Evolutionary conservation across 2,888 invertebrate species (phyloP).

Genomic region (Microctonus brassicae): DNA sequence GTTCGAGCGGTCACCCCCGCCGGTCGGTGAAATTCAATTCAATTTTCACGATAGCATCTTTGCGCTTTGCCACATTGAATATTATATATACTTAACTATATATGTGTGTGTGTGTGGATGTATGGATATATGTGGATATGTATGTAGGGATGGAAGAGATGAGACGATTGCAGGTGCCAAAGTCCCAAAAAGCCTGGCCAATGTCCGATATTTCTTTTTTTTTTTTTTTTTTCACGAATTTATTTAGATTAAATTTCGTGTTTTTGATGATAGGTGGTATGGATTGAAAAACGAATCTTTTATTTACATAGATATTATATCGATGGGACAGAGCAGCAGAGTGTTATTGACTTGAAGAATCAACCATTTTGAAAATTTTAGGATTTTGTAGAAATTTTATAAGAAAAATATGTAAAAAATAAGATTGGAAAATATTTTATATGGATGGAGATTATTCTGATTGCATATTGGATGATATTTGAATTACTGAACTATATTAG

Average conservation of each 20-base stretch:
- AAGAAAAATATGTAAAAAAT: no score
- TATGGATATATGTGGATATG: neutral
- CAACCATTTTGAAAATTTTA: no score
- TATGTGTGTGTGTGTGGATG: neutral
- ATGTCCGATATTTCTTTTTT: no score
- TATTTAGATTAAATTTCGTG: constrained; percentile 11
- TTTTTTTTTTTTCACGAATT: constrained; percentile 18
- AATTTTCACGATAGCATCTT: constrained; percentile 69
- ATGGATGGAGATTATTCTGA: no score
- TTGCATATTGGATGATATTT: no score
- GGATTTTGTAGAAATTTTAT: no score
- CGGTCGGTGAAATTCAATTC: constrained; percentile 59
- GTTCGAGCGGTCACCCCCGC: constrained; percentile 67
- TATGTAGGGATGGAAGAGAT: neutral
- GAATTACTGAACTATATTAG: no score
- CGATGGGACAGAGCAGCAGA: no score
- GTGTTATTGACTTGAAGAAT: no score
- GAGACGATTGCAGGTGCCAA: constrained; percentile 31
- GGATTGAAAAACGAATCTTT: neutral
- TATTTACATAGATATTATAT: no score
- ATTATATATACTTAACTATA: neutral
- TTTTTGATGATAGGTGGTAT: neutral
- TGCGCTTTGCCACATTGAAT: constrained; percentile 35
- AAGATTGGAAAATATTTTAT: no score
- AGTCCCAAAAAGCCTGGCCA: constrained; percentile 2